A percentile compares a stretch with the other conserved stretches of the same genome.
phyloP scores from a whole-genome alignment of 2,113 vertebrate species.

The Aptenodytes forsteri region DNA sequence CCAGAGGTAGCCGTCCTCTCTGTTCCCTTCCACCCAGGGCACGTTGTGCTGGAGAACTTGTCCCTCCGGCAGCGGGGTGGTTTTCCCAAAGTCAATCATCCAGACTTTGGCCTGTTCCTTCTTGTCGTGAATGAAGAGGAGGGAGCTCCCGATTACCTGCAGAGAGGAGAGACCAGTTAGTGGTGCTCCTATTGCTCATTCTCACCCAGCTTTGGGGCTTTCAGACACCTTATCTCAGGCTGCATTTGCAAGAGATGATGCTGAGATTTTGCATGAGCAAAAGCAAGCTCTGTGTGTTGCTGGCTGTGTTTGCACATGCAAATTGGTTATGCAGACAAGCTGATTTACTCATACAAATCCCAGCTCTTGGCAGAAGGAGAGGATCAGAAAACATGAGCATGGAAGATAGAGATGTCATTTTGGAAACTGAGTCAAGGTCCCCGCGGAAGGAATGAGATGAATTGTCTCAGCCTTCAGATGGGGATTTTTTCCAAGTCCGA shows the following conservation, averaged over 20 bases:
- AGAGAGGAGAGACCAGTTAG: not conserved
- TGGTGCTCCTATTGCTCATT: not conserved
- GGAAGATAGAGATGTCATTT: not conserved
- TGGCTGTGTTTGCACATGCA: not conserved
- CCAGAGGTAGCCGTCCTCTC: constrained; percentile 94
- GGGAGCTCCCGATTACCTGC: constrained; percentile 97
- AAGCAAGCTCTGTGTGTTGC: not conserved
- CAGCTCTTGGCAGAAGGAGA: not conserved
- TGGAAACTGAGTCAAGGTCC: not conserved
- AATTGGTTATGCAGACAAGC: not conserved
- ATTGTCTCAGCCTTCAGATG: not conserved
- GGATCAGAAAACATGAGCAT: not conserved
- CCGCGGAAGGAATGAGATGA: not conserved
- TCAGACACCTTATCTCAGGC: not conserved
- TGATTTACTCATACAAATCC: not conserved
- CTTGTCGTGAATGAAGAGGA: constrained; percentile 96
- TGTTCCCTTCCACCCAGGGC: constrained; percentile 92
- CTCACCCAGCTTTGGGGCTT: not conserved
- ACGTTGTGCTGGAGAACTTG: constrained; percentile 86
- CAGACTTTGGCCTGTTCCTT: constrained; percentile 93
- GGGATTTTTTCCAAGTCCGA: not conserved
- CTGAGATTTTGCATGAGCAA: not conserved
- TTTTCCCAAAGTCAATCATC: constrained; percentile 99
- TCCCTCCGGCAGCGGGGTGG: constrained; percentile 89
- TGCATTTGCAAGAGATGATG: not conserved